Evolutionary conservation across 2,113 vertebrate genomes (phyloP), one percentile per base, ranked within the genome.

Genomic region (Istiophorus platypterus): DNA sequence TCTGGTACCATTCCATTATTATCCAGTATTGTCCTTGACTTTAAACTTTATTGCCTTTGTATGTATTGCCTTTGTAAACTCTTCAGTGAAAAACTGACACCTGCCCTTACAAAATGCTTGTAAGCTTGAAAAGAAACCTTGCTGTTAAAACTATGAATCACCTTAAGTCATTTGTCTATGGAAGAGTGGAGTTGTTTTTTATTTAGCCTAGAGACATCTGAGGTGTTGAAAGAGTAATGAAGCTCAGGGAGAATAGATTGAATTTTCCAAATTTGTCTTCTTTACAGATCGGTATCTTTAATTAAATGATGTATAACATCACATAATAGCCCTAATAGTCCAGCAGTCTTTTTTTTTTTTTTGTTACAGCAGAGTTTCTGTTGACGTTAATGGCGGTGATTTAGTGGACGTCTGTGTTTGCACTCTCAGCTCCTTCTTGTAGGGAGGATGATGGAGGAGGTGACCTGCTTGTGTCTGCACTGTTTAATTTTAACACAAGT

Each of bases 401-500:
- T 84, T 82, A 90, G 66, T 65, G 45, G 88, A 87, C 26, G 22
- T 72, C 76, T 72, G 66, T 88, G 88, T 89, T 83, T 87, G 72
- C 85, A 54, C 54, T 85, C 80, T 82, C 58, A 17, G 66, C 52
- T 66, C 17, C 75, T 41, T 27, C 7, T 1, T 74, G 78, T 76
- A 62, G 39, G 63, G 78, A 75, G 85, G 81, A 86, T 88, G 86
- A 91, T 88, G 83, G 72, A 92, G 79, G 83, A 88, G 78, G 65
- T 29, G 85, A 85, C 79, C 62, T 86, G 72, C 61, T 76, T 76
- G 80, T 39, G 78, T 88, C 81, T 89, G 74, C 41, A 72, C 81
- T 92, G 86, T 91, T 91, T 93, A 89, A 83, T 81, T 89, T 87
- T 82, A 85, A 85, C 74, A 80, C 72, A 81, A 90, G 85, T 59